phyloP scores from a whole-genome alignment of 2,888 invertebrate species.

The Caenorhabditis panamensis region DNA sequence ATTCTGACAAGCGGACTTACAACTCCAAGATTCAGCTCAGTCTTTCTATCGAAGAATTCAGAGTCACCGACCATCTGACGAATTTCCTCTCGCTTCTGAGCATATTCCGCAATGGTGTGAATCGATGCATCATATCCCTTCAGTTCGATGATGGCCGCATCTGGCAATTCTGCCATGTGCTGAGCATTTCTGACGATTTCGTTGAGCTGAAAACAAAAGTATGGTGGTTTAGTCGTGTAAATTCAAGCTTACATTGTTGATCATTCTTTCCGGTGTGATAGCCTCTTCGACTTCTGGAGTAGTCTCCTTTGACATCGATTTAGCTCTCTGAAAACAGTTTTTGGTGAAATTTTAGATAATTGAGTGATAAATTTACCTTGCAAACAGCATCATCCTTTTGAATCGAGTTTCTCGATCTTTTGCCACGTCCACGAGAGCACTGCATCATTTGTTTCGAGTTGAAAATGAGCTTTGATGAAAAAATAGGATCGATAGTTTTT shows the following conservation, averaged over 20 bases:
- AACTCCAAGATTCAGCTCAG: constrained; percentile 57
- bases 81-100: constrained; percentile 59
- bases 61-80: constrained; percentile 55
- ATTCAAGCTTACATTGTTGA: constrained; percentile 28
- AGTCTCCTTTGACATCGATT: constrained; percentile 34
- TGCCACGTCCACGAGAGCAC: constrained; percentile 15
- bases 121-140: constrained; percentile 52
- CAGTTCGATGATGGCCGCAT: constrained; percentile 49
- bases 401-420: constrained; percentile 24
- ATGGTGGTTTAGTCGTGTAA: neutral
- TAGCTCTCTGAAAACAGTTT: constrained; percentile 18
- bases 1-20: too few species aligned
- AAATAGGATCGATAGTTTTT: neutral
- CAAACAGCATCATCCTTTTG: constrained; percentile 4
- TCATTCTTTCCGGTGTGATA: constrained; percentile 21
- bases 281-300: constrained; percentile 26
- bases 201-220: constrained; percentile 54
- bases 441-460: constrained; percentile 18
- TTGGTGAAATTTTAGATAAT: neutral
- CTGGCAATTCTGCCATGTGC: constrained; percentile 15
- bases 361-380: constrained; percentile 20
- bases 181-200: constrained; percentile 18
- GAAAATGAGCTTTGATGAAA: neutral
- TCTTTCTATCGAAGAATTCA: constrained; percentile 63
- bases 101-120: constrained; percentile 58